Base-by-base conservation (phyloP, 30 jellyfish, hydroid and myxozoan species). In the Phacellophora camtschatica region DNA sequence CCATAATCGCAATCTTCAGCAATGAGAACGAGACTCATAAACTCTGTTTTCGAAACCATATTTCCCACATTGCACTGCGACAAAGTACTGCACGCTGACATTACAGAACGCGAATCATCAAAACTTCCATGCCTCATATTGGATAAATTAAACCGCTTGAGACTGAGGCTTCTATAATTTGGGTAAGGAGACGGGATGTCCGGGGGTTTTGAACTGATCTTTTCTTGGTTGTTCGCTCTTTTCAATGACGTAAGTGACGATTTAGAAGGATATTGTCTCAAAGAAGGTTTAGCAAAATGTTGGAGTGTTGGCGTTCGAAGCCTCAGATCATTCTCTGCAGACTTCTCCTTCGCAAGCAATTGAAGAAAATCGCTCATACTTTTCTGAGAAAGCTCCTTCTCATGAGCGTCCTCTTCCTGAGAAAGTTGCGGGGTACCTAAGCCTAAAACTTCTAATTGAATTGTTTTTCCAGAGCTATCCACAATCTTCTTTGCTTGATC, bases 51-150 rank as follows among this genome's bases (percentile, higher is more conserved):
- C 16, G 91, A 63, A 3, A 80, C 12, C 91, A 80, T 65, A 41
- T 62, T 80, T 10, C 91, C 91, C n/a, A 80, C 69, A 42, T 80
- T 80, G 71, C 91, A 80, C 24, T 80, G 91, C 27, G 91, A 80
- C 58, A 80, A 31, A 5, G 77, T 80, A 50, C 91, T 80, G 70
- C 84, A 80, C 2, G 54, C 80, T 0, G 91, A 80, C 84, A 80
- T 64, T 18, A 80, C 20, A 31, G 91, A 80, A 1, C 91, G 83
- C 25, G 91, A 29, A 28, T 80, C 91, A 28, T 80, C 91, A 43
- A 80, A 55, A 35, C 82, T 63, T 0, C 72, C 91, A 16, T 42
- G 72, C 42, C 91, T 57, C 64, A 58, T 20, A 39, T 42, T 53
- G 8, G 77, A 25, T 10, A 62, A 25, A 1, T 35, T 54, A 23